A percentile compares a stretch with the other conserved stretches of the same genome.
Conservation (phyloP, 2,113 vertebrate genomes). For the Salvator merianae region DNA sequence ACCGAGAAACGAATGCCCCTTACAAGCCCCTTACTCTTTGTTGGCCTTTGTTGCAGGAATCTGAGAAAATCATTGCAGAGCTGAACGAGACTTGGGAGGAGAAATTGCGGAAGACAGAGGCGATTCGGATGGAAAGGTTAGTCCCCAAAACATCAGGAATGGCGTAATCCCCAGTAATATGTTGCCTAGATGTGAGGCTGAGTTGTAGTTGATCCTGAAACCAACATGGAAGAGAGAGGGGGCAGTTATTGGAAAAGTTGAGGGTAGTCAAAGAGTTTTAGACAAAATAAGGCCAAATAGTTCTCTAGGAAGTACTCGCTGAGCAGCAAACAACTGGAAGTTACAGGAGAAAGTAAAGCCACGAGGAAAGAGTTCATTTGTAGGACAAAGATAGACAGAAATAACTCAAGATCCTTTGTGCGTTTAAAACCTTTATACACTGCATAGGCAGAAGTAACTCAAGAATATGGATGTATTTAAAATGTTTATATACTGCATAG, state of each 20-base stretch:
- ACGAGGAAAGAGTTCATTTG: no score
- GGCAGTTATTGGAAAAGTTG: no score
- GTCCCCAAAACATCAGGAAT: background rate
- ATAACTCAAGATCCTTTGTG: no score
- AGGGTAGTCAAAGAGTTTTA: no score
- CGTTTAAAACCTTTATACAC: no score
- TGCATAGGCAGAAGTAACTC: no score
- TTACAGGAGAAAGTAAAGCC: background rate
- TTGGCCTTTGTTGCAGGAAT: slow-evolving; percentile 81
- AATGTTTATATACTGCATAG: no score
- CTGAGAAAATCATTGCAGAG: slow-evolving; percentile 98
- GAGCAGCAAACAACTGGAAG: no score
- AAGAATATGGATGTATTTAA: no score
- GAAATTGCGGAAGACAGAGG: slow-evolving; percentile 96
- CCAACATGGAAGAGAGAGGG: background rate
- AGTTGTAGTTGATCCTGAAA: background rate
- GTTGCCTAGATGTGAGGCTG: background rate
- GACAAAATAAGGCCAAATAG: background rate
- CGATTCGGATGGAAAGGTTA: slow-evolving; percentile 98
- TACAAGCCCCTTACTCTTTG: background rate
- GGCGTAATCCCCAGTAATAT: background rate
- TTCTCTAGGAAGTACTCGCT: background rate
- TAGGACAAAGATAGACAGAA: no score
- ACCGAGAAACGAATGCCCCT: background rate
- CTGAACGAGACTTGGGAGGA: slow-evolving; percentile 92